These are phyloP conservation scores for Palythoa heliodiscus DNA, from an alignment of 92 coral and sea anemone genomes.

Conservation along the genomic window DNA sequence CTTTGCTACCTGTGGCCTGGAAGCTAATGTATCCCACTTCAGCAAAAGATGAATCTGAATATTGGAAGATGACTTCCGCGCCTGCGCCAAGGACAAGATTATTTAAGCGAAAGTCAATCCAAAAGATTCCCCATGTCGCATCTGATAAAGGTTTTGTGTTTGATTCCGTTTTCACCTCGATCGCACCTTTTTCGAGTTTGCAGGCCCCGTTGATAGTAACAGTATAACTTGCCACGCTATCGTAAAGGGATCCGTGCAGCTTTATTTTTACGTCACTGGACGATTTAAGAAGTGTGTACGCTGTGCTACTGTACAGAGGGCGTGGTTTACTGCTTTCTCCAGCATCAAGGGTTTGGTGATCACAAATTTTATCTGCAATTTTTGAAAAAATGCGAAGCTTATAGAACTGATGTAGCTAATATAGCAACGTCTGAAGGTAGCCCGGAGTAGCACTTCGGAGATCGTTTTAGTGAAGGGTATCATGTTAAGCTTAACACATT, in stretches of 20 bases:
- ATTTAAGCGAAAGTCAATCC: slow-evolving; percentile 87
- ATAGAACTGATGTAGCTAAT: neutral
- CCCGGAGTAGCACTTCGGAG: no score
- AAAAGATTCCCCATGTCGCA: slow-evolving; percentile 44
- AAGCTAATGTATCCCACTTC: slow-evolving; percentile 68
- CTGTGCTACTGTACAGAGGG: slow-evolving; percentile 65
- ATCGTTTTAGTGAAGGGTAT: no score
- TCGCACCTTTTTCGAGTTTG: slow-evolving; percentile 4
- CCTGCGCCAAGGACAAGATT: slow-evolving; percentile 87
- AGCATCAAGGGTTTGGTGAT: slow-evolving; percentile 25
- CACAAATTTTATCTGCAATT: slow-evolving; percentile 62
- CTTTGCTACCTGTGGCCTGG: slow-evolving; percentile 43
- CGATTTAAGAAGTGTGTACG: slow-evolving; percentile 41
- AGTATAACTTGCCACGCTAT: slow-evolving; percentile 51
- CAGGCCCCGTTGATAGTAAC: slow-evolving; percentile 41
- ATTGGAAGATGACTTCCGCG: slow-evolving; percentile 50
- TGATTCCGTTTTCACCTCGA: neutral
- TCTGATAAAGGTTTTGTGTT: slow-evolving; percentile 11
- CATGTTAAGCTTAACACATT: no score
- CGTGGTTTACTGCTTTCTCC: slow-evolving; percentile 32
- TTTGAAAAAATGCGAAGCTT: neutral
- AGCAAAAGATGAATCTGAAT: slow-evolving; percentile 53
- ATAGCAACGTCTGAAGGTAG: no score
- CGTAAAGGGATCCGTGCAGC: slow-evolving; percentile 20
- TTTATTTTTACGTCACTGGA: slow-evolving; percentile 37